Base-by-base conservation (phyloP, 2,797 vertebrate species). In the Smutsia gigantea region DNA sequence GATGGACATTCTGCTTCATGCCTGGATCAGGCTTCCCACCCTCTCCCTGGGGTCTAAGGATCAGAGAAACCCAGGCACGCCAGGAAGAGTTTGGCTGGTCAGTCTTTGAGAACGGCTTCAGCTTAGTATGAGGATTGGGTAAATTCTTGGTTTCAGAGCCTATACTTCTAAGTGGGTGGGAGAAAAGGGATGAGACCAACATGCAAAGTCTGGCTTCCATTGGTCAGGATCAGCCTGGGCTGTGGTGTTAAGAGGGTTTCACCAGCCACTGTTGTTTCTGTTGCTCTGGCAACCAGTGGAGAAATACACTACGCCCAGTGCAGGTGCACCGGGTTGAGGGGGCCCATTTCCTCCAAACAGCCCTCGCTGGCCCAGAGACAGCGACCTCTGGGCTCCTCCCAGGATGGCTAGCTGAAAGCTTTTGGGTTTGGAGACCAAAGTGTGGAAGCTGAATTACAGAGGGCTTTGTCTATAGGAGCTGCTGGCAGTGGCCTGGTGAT, bases 251-350 rank as follows among this genome's bases (percentile, higher is more conserved):
- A 95, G 93, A 94, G 97, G 94, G 29, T 97, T 98, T 97, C 75
- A 17, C 55, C 31, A 64, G 94, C 51, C 83, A 29, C 79, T 97
- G 97, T 97, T 97, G 95, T 97, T 93, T 91, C 68, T 0, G 93
- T 97, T 78, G 72, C 97, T 53, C 5, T 69, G 93, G 96, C 42
- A 94, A 96, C 97, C 59, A 46, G 71, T 77, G 63, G 64, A 94
- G 97, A 97, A 97, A 97, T 93, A 97, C 39, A 23, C 95, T 34
- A 57, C 86, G 17, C 97, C 97, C 97, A 75, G 94, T 71, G 97
- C 97, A 98, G 97, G 97, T 97, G 97, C 97, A 87, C 39, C 1
- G 59, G 74, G 69, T 59, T 37, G 55, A 96, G 55, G 46, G 42
- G 94, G 93, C 95, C 59, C 51, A 31, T 94, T 97, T 97, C 93